Percentiles rank a stretch among this genome's conserved stretches.
These are phyloP conservation scores for Drosophila bifasciata DNA, from an alignment of 1,140 invertebrate species.

Conservation along the genomic window DNA sequence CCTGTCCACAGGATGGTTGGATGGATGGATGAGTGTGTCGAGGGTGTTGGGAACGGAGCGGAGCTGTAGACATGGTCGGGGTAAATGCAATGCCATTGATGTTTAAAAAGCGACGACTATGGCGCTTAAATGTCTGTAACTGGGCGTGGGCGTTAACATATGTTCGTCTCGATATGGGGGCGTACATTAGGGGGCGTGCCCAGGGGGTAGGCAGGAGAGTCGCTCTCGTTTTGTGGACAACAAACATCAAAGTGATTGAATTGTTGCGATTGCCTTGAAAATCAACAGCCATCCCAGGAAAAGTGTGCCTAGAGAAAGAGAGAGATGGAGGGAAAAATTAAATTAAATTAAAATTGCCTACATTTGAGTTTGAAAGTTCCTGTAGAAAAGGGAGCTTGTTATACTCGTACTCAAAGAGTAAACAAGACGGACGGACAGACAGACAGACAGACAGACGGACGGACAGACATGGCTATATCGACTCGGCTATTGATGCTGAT, in stretches of 20 bases:
- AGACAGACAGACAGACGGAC: too few species aligned
- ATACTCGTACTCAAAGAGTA: too few species aligned
- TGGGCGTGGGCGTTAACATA: constrained; percentile 53
- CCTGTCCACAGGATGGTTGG: constrained; percentile 31
- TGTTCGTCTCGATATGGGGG: constrained; percentile 3
- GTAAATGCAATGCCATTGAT: constrained; percentile 76
- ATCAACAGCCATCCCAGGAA: constrained; percentile 22
- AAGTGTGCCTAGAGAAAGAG: neutral
- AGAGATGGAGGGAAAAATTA: too few species aligned
- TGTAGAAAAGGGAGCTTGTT: too few species aligned
- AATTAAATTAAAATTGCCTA: too few species aligned
- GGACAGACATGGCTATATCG: too few species aligned
- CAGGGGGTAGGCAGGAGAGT: constrained; percentile 1
- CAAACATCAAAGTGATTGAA: constrained; percentile 81
- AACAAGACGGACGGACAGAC: too few species aligned
- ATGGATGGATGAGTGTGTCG: constrained; percentile 40
- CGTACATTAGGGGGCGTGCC: constrained; percentile 6
- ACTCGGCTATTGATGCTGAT: too few species aligned
- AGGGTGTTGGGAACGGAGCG: constrained; percentile 18
- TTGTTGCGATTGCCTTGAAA: constrained; percentile 80
- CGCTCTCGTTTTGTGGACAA: constrained; percentile 67
- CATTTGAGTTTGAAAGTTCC: too few species aligned
- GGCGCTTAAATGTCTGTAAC: constrained; percentile 68
- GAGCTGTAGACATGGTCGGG: constrained; percentile 19
- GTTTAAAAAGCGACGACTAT: constrained; percentile 70